Base-by-base conservation (phyloP, 1,140 invertebrate genomes). In the Holcopasites calliopsidis region DNA sequence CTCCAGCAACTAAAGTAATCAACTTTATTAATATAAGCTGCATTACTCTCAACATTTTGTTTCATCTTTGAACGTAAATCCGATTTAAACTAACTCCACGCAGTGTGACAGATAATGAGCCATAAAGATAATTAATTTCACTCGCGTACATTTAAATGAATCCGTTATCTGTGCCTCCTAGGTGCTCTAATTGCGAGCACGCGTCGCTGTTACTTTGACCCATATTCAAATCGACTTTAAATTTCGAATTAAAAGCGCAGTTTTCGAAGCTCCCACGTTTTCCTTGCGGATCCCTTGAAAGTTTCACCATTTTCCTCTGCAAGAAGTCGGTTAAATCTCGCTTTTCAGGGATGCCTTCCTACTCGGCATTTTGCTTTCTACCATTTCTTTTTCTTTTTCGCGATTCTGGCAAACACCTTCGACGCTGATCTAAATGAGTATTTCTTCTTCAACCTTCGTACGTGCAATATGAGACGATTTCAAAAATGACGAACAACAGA, bases 171-270 rank as follows among this genome's bases (percentile, higher is more conserved):
- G 35, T 50, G n/a, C n/a, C n/a, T n/a, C 21, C 18, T n/a, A 44
- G n/a, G 11, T 54, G 50, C 42, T 33, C 13, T 16, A n/a, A 21
- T 21, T n/a, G 11, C 7, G 31, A 40, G 54, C 4, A 18, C 23
- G 18, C 31, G 62, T 35, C 3, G 18, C 35, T 35, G 49, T 44
- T 69, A 69, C 58, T 54, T 50, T 7, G 13, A 28, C 40, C 40
- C 23, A 52, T 66, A 72, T 82, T 80, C 50, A 42, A 72, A 62
- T 64, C 31, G 33, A 58, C 13, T 66, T 33, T 62, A 31, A 66
- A 65, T 73, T 31, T 55, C 40, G 33, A 62, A 57, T 50, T 18
- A 40, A 58, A 80, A 31, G 26, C 38, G 1, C 31, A 26, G 62
- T 4, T 71, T 64, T n/a, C n/a, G 49, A 49, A 64, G 10, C 60